Evolutionary conservation across 2,113 vertebrate genomes (phyloP).

Genomic region (Chaetops frenatus): DNA sequence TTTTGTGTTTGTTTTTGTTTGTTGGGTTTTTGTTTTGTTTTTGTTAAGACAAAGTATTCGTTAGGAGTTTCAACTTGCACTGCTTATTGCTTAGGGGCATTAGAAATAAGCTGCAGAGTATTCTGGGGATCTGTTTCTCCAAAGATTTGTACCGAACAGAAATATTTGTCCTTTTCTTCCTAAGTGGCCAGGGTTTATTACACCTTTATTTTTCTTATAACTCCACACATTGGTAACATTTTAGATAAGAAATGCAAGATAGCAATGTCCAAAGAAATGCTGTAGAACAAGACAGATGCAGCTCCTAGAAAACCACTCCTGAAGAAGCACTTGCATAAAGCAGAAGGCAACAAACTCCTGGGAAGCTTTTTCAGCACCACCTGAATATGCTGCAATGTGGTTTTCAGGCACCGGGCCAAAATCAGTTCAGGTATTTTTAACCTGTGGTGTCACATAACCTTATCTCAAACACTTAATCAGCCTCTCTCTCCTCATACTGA

Average conservation of each 20-base stretch:
- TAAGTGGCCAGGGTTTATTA: neutral
- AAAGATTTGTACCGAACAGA: neutral
- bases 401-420: conserved; percentile 37
- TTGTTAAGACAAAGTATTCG: neutral
- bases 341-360: neutral
- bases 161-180: neutral
- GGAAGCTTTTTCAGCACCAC: neutral
- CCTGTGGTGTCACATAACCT: conserved; percentile 69
- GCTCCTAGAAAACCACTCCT: neutral
- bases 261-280: neutral
- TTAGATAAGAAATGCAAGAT: neutral
- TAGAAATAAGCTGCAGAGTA: neutral
- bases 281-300: neutral
- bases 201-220: neutral
- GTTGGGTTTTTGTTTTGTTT: neutral
- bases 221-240: neutral
- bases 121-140: neutral
- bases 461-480: conserved; percentile 73
- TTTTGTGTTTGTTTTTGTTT: neutral
- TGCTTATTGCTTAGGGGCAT: neutral
- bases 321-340: neutral
- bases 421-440: conserved; percentile 66
- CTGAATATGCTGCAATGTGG: neutral
- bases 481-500: conserved; percentile 23
- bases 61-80: neutral